A percentile compares a stretch with the other conserved stretches of the same genome.
Conservation (phyloP, 2,113 vertebrate species). For the Pionites leucogaster region DNA sequence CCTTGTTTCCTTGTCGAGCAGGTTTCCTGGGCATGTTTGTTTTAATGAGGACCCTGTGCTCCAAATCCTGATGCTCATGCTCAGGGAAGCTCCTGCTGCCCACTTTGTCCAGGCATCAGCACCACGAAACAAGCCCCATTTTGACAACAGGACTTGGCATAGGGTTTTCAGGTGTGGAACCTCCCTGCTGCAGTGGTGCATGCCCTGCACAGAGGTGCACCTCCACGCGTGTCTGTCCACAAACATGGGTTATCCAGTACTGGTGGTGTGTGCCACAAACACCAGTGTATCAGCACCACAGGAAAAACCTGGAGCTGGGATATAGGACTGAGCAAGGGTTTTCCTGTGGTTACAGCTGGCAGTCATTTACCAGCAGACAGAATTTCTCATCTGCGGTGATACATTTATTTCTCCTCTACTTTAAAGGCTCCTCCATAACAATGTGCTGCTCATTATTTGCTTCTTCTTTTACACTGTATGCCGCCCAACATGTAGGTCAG, state of each 20-base stretch:
- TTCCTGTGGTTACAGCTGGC: neutral
- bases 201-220: neutral
- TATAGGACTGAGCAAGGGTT: neutral
- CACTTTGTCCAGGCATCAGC: accelerated
- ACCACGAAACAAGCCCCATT: neutral
- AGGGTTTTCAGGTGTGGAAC: neutral
- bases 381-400: neutral
- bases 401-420: neutral
- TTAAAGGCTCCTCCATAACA: neutral
- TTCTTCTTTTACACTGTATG: neutral
- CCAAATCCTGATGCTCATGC: neutral
- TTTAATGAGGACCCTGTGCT: neutral
- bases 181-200: accelerated
- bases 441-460: neutral
- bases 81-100: neutral
- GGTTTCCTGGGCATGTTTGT: neutral
- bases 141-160: neutral
- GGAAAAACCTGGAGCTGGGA: neutral
- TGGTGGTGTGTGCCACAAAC: neutral
- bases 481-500: neutral
- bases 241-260: accelerated
- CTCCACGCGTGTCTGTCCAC: accelerated
- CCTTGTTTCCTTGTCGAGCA: neutral
- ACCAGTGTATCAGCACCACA: accelerated
- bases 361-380: neutral